A percentile compares a stretch with the other conserved stretches of the same genome.
These are phyloP conservation scores for Cheirogaleus major DNA, from an alignment of 2,797 vertebrate species.

Conservation along the genomic window DNA sequence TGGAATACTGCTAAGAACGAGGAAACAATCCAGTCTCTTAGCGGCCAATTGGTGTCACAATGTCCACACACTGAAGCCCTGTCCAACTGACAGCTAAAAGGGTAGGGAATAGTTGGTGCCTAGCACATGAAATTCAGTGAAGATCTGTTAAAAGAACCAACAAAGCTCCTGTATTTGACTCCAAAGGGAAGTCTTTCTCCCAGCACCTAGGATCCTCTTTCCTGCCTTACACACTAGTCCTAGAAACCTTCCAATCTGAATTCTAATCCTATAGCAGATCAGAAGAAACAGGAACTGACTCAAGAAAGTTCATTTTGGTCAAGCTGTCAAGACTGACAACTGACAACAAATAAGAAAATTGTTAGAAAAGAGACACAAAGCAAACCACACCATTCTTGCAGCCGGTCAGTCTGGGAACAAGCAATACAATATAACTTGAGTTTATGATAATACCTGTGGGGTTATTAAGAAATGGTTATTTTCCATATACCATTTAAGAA, in stretches of 20 bases:
- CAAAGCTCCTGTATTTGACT: not conserved
- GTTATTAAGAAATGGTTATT: not conserved
- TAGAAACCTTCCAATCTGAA: slow-evolving; percentile 15
- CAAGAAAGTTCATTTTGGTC: not conserved
- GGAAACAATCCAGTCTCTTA: not conserved
- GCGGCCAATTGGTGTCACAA: not conserved
- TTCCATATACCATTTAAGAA: not conserved
- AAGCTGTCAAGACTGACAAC: not conserved
- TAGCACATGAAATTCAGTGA: not conserved
- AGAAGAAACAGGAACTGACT: not conserved
- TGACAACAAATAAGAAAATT: not conserved
- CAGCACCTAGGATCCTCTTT: not conserved
- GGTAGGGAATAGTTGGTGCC: not conserved
- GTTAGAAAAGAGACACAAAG: not conserved
- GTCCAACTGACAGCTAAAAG: not conserved
- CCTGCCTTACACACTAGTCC: not conserved
- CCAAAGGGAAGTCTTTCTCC: not conserved
- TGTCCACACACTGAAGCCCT: not conserved
- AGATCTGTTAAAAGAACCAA: not conserved
- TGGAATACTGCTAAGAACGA: not conserved
- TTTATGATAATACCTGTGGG: not conserved
- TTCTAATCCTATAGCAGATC: not conserved
- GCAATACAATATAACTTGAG: not conserved
- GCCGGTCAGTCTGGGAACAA: not conserved
- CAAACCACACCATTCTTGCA: not conserved